Evolutionary conservation across 2,888 invertebrate genomes (phyloP), one percentile per base, ranked within the genome.

Genomic region (Carcina quercana): DNA sequence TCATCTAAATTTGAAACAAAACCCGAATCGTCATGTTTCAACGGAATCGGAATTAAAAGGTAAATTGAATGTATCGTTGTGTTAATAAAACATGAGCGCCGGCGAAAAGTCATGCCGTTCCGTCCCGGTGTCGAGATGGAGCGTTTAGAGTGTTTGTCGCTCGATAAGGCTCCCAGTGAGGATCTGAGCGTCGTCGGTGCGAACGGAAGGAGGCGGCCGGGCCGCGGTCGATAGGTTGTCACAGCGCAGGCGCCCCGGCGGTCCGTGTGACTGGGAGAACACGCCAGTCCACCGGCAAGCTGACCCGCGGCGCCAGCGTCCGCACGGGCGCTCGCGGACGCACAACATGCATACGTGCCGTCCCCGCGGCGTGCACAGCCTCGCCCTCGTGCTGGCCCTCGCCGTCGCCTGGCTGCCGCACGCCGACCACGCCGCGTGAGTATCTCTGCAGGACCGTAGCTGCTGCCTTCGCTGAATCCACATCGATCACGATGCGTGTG

Each of bases 341-440:
- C 59, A 53, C 53, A 47, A 58, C 65, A 75, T 73, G 72, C 59
- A 61, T 54, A 57, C 68, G 68, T 53, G 55, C 59, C 75, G 80
- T 63, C 64, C 62, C 52, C 76, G 67, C 60, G 67, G 63, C 59
- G 66, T 71, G 57, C 60, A 65, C 59, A 73, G 68, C 65, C 59
- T 76, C 59, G 72, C 71, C 46, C 59, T 76, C 34, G 70, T 72
- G 45, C 42, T 80, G 39, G 62, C 69, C 43, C 69, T 79, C 52
- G 74, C 75, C 42, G 57, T 76, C 35, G 63, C 72, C 47, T 71
- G 65, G 54, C 50, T 78, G 45, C 73, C 75, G 32, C 68, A 70
- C 43, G 63, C 68, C 20, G 71, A 73, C 47, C 63, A 69, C 41
- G 75, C 76, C 35, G 70, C 76, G 82, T 82, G 45, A 80, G 80